phyloP scores from a whole-genome alignment of 2,797 vertebrate species.

The Tamandua tetradactyla region DNA sequence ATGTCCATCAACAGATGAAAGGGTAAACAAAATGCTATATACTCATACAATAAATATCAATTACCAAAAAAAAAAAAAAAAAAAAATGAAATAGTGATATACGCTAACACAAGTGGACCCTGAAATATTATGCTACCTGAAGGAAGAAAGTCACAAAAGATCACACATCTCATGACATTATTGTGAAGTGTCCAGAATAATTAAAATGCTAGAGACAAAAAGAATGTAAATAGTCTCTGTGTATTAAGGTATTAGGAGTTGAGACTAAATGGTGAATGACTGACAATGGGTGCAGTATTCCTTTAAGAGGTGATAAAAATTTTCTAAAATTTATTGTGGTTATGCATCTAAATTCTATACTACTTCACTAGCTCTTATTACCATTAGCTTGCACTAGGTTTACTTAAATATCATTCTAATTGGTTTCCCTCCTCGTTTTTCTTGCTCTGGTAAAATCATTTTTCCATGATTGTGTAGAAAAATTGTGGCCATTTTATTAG shows the following conservation, averaged over 20 bases:
- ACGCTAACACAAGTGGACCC: not conserved
- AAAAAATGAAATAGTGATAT: not conserved
- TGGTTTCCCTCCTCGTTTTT: not conserved
- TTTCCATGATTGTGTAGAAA: too few relatives aligned
- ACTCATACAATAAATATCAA: not conserved
- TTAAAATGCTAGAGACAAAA: not conserved
- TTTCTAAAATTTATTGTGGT: too few relatives aligned
- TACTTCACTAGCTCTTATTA: not conserved
- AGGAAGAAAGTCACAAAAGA: not conserved
- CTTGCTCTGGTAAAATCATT: not conserved
- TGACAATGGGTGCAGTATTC: too few relatives aligned
- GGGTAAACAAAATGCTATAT: not conserved
- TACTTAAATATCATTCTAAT: not conserved
- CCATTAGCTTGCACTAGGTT: not conserved
- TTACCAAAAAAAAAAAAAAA: not conserved
- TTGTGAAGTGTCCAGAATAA: not conserved
- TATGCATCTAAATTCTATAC: not conserved
- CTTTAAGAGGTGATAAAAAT: too few relatives aligned
- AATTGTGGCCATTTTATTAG: not conserved
- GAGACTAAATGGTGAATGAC: too few relatives aligned
- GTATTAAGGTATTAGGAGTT: too few relatives aligned
- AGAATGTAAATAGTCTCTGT: not conserved
- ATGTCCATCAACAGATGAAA: not conserved
- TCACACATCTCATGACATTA: not conserved
- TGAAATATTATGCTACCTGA: not conserved